A percentile compares a stretch with the other conserved stretches of the same genome.
Conservation (phyloP, 2,113 vertebrate genomes). For the Pogona vitticeps region DNA sequence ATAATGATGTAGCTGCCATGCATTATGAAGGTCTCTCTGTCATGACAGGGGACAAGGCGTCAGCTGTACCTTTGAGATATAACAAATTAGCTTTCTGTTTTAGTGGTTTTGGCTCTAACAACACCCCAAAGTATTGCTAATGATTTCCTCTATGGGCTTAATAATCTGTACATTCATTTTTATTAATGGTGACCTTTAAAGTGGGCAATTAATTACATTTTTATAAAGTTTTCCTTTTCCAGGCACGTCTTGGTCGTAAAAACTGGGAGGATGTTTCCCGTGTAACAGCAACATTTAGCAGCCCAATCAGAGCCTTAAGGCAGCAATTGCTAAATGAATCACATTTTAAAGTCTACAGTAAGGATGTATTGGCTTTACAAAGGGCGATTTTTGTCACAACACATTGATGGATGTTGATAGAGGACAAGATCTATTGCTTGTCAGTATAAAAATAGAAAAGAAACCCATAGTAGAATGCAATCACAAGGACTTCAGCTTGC, state of each 20-base stretch:
- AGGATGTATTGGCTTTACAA: slow-evolving; percentile 18
- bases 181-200: slow-evolving; percentile 59
- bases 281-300: slow-evolving; percentile 2
- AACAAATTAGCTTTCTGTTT: slow-evolving; percentile 30
- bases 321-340: not conserved
- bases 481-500: not conserved
- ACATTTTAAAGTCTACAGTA: slow-evolving; percentile 23
- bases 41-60: not conserved
- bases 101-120: slow-evolving; percentile 35
- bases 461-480: not conserved
- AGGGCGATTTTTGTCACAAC: slow-evolving; percentile 20
- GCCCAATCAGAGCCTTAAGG: slow-evolving; percentile 11
- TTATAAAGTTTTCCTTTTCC: slow-evolving; percentile 29
- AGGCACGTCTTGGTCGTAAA: slow-evolving; percentile 7
- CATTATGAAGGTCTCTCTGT: slow-evolving; percentile 52
- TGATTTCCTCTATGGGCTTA: slow-evolving; percentile 48
- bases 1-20: slow-evolving; percentile 21
- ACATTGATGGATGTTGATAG: slow-evolving; percentile 22
- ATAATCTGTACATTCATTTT: slow-evolving; percentile 59
- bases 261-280: not conserved
- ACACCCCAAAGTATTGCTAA: slow-evolving; percentile 40
- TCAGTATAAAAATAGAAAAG: not conserved
- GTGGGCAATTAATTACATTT: slow-evolving; percentile 47
- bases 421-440: slow-evolving; percentile 10
- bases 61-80: slow-evolving; percentile 12